phyloP scores from a whole-genome alignment of 2,797 vertebrate species.

The Tinamus major region DNA sequence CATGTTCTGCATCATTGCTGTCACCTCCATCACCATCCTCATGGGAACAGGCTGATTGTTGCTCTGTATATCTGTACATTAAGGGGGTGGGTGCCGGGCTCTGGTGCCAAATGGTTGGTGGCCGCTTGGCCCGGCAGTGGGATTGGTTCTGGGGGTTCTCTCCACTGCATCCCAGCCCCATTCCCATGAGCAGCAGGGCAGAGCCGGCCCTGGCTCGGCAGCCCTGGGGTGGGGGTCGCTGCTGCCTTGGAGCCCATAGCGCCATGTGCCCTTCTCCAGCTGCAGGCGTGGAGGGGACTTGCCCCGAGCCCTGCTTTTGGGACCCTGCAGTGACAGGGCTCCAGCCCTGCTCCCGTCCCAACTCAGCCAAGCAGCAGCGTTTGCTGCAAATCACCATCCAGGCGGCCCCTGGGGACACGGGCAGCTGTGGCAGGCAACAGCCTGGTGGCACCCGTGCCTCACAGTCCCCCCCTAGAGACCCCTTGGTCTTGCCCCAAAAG shows the following conservation, averaged over 20 bases:
- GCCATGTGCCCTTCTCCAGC: neutral
- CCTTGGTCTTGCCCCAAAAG: neutral
- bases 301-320: neutral
- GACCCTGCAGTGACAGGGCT: rapidly evolving
- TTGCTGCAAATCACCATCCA: neutral
- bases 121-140: neutral
- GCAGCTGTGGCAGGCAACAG: neutral
- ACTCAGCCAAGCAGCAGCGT: neutral
- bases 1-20: constrained; percentile 72
- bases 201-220: neutral
- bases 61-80: constrained; percentile 16
- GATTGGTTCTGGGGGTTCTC: neutral
- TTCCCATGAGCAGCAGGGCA: neutral
- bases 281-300: neutral
- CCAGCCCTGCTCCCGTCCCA: neutral
- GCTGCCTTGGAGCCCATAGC: rapidly evolving
- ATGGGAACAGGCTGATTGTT: constrained; percentile 25
- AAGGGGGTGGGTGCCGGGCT: neutral
- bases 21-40: constrained; percentile 74
- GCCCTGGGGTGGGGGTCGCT: neutral
- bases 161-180: neutral
- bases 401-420: neutral
- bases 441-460: neutral
- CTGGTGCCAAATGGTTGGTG: neutral
- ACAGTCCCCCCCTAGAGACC: rapidly evolving